Evolutionary conservation across 2,797 vertebrate genomes (phyloP).

Genomic region (Alcedo atthis): DNA sequence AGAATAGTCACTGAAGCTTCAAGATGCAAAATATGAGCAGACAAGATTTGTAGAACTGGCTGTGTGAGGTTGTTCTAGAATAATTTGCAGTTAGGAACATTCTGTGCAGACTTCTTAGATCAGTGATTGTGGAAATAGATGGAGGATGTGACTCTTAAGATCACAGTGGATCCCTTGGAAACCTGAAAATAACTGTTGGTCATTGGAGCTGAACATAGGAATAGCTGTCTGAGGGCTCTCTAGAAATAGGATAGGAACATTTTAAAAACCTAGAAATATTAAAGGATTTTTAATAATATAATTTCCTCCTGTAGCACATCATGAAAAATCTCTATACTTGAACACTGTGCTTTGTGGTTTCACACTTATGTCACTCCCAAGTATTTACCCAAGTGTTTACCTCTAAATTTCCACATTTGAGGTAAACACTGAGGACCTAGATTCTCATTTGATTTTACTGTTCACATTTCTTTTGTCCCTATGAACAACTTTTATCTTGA

Average conservation of each 20-base stretch:
- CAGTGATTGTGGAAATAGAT: neutral
- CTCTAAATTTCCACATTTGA: neutral
- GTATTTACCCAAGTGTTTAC: no score
- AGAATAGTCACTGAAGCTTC: neutral
- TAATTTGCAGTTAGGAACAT: neutral
- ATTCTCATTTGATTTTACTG: neutral
- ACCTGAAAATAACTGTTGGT: neutral
- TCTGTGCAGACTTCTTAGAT: neutral
- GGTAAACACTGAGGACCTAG: neutral
- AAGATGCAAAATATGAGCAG: neutral
- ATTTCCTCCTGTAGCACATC: fast-evolving
- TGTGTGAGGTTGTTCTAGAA: neutral
- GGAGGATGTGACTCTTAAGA: neutral
- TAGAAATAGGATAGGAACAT: neutral
- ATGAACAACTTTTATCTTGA: neutral
- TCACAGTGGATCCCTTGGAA: neutral
- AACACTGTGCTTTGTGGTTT: neutral
- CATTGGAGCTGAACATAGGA: neutral
- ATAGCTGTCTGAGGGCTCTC: neutral
- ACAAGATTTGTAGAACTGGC: neutral
- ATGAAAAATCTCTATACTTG: neutral
- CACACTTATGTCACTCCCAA: fast-evolving
- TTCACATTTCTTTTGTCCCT: neutral
- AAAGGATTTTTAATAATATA: neutral
- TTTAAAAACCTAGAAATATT: neutral